phyloP scores from a whole-genome alignment of 2,113 vertebrate genomes.

The Ictalurus punctatus region DNA sequence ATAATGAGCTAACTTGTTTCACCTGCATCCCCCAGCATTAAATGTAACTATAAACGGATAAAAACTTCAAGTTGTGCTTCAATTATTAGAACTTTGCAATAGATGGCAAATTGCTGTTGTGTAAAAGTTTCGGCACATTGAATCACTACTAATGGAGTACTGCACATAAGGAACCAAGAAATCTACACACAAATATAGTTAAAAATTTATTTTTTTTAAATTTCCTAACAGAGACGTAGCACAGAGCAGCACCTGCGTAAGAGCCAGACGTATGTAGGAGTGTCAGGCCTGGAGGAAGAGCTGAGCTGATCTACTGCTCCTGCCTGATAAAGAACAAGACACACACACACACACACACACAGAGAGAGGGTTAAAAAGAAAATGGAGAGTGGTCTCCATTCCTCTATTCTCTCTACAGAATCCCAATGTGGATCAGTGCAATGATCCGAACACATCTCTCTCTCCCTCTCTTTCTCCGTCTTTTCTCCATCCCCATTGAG shows the following conservation, averaged over 20 bases:
- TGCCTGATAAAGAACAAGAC: constrained; percentile 2
- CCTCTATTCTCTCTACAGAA: background rate
- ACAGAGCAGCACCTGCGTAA: background rate
- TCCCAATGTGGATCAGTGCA: constrained; percentile 46
- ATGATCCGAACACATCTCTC: constrained; percentile 46
- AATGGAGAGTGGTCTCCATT: constrained; percentile 2
- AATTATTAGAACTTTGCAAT: background rate
- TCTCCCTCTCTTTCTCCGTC: constrained; percentile 6
- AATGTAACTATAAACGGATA: background rate
- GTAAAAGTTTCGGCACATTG: background rate
- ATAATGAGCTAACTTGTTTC: background rate
- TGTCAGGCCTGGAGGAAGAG: background rate
- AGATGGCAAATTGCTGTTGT: background rate
- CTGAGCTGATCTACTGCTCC: background rate
- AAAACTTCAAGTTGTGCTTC: background rate
- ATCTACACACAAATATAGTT: background rate
- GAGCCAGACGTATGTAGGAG: background rate
- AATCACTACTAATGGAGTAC: background rate
- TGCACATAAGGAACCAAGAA: background rate
- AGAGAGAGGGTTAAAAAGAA: background rate
- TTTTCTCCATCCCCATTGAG: background rate
- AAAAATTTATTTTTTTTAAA: background rate
- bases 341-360: too few species aligned
- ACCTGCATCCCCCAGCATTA: background rate
- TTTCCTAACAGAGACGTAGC: background rate